Base-by-base conservation (phyloP, 1,140 invertebrate genomes). In the Drosophila triauraria region DNA sequence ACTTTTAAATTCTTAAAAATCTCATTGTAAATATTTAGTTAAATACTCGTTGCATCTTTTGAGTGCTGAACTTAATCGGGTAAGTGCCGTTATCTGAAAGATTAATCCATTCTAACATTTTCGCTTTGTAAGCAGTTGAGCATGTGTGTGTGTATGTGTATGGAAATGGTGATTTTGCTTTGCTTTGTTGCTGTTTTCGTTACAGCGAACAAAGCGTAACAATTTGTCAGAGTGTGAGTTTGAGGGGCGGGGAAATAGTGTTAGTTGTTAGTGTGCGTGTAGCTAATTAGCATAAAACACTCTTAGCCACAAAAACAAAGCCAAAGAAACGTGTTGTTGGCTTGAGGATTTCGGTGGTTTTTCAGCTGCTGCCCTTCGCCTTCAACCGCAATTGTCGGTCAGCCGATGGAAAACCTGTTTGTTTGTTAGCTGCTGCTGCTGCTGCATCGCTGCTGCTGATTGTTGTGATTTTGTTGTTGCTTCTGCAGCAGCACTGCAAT, bases 371-470 rank as follows among this genome's bases (percentile, higher is more conserved):
- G 69, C 82, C 85, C 85, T 90, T 90, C 81, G 87, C 85, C 84
- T 85, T 88, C 85, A 88, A 57, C 65, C 32, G 35, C 47, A 88
- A 88, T 80, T 77, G 81, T 90, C 81, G 75, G 75, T 75, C 80
- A 88, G 78, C 53, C 72, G 81, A 77, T 84, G 78, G 46, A 85
- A 78, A 88, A 88, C 85, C 85, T 68, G 85, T 88, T 88, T 79
- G 65, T 71, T 75, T 80, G 58, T 54, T 68, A 20, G 40, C 32
- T 65, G 60, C 35, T 68, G 43, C 35, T 68, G 43, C 61, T 44
- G 60, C 25, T 38, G 40, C 32, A 46, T 60, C 27, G 25, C 48
- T 50, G 50, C 20, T 61, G 68, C 47, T 85, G 57, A 72, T 78
- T 85, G 63, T 86, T 86, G 75, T 87, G 63, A 75, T 87, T 88